Conservation (phyloP, 2,888 invertebrate genomes). For the Ochropacha duplaris region DNA sequence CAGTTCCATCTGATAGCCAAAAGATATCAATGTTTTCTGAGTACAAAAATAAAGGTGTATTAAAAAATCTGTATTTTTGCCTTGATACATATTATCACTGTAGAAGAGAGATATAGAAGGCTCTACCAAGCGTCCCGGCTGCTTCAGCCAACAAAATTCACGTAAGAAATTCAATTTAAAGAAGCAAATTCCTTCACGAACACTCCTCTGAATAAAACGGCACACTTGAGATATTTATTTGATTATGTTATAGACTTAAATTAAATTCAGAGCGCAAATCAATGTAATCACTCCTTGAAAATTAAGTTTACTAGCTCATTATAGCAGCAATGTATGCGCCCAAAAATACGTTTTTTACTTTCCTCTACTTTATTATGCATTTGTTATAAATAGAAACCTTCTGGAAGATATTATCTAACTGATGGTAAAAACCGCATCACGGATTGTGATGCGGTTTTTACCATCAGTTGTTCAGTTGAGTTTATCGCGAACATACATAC, state of each 20-base stretch:
- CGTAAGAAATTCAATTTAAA: constrained; percentile 11
- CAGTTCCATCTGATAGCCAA: too few relatives aligned
- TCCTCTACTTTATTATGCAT: too few relatives aligned
- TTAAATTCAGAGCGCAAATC: neutral
- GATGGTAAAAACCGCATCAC: too few relatives aligned
- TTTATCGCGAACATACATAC: too few relatives aligned
- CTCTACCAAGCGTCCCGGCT: constrained; percentile 15
- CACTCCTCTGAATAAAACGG: constrained; percentile 3
- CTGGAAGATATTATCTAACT: too few relatives aligned
- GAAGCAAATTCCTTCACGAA: constrained; percentile 19
- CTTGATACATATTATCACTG: constrained; percentile 21
- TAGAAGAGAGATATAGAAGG: constrained; percentile 9
- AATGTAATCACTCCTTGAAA: neutral
- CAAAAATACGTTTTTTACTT: too few relatives aligned
- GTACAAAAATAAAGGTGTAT: constrained; percentile 15
- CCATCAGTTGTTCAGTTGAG: too few relatives aligned
- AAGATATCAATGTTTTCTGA: neutral
- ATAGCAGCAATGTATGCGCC: too few relatives aligned
- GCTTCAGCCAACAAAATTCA: constrained; percentile 18
- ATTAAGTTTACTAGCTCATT: neutral
- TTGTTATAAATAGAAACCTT: too few relatives aligned
- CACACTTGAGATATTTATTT: neutral
- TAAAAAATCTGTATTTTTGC: constrained; percentile 22
- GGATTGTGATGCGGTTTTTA: too few relatives aligned
- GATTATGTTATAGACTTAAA: neutral